Evolutionary conservation across 2,888 invertebrate species (phyloP).

Genomic region (Chydorus sphaericus): DNA sequence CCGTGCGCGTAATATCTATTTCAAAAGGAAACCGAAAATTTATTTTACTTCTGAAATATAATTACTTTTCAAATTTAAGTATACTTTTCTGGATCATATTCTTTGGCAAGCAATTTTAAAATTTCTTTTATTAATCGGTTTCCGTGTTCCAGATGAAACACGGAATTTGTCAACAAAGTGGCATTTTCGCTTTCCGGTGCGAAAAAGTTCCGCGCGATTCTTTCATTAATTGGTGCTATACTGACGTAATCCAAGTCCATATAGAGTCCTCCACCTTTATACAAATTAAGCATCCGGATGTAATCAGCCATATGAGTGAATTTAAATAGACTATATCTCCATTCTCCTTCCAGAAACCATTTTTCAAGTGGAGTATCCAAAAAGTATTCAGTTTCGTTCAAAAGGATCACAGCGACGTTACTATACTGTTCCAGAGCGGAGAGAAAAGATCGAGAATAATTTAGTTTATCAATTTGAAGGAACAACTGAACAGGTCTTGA

Average conservation of each 20-base stretch:
- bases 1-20: neutral
- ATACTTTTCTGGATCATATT: neutral
- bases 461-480: neutral
- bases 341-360: conserved; percentile 1
- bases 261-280: conserved; percentile 1
- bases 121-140: neutral
- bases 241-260: conserved; percentile 3
- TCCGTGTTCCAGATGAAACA: neutral
- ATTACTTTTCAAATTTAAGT: no score
- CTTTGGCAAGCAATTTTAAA: neutral
- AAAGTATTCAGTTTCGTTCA: neutral
- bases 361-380: neutral
- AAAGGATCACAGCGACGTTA: neutral
- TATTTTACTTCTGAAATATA: no score
- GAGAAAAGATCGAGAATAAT: neutral
- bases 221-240: neutral
- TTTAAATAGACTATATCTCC: neutral
- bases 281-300: neutral
- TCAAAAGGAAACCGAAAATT: no score
- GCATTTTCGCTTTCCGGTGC: neutral
- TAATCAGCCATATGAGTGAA: conserved; percentile 4
- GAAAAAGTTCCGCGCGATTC: neutral
- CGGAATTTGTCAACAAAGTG: neutral
- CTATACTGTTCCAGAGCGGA: neutral
- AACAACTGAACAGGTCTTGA: neutral